phyloP scores from a whole-genome alignment of 1,140 invertebrate species.

The Proctacanthus coquilletti region DNA sequence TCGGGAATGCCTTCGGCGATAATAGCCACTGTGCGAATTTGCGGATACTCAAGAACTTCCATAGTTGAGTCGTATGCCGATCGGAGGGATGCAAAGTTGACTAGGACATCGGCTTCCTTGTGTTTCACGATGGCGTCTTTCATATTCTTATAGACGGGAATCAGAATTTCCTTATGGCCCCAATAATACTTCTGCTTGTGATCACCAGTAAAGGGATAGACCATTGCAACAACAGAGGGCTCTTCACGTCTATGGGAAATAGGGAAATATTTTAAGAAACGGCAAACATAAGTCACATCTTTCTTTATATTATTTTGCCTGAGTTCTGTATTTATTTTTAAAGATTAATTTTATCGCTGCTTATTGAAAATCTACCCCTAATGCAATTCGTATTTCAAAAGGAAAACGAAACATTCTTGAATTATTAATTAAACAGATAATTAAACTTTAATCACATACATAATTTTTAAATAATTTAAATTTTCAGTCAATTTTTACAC shows the following conservation, averaged over 20 bases:
- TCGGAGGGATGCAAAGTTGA: constrained; percentile 96
- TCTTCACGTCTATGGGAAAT: constrained; percentile 70
- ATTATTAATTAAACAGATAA: no score
- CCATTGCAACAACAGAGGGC: constrained; percentile 84
- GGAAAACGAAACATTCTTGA: no score
- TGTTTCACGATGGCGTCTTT: constrained; percentile 92
- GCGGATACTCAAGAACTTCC: constrained; percentile 75
- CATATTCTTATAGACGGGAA: constrained; percentile 95
- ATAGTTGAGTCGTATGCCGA: constrained; percentile 96
- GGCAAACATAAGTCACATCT: no score
- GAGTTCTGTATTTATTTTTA: no score
- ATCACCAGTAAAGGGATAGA: constrained; percentile 97
- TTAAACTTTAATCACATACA: no score
- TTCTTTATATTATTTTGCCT: no score
- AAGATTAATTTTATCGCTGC: no score
- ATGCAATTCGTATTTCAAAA: no score
- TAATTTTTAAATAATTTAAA: no score
- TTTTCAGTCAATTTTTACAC: no score
- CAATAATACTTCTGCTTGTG: constrained; percentile 99
- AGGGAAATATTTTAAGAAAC: no score
- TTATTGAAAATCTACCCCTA: no score
- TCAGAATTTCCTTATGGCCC: constrained; percentile 95
- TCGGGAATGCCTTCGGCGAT: constrained; percentile 99
- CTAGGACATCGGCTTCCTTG: constrained; percentile 84
- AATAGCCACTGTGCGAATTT: constrained; percentile 93